Percentiles rank a stretch among this genome's conserved stretches.
These are phyloP conservation scores for Cecropterus lyciades DNA, from an alignment of 1,140 invertebrate genomes.

Conservation along the genomic window DNA sequence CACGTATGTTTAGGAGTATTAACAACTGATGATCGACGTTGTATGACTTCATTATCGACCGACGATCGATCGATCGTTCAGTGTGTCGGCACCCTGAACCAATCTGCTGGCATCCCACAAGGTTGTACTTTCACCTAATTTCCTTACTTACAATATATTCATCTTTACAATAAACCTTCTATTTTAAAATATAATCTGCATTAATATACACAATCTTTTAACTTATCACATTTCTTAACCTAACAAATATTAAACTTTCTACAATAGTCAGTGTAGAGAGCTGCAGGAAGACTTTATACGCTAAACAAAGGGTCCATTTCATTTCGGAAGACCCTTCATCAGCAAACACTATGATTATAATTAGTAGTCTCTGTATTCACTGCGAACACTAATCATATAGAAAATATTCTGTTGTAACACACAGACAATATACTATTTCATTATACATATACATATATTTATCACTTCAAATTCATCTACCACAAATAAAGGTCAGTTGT, in stretches of 20 bases:
- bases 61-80: too few species aligned
- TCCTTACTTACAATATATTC: constrained; percentile 30
- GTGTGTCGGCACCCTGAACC: too few species aligned
- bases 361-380: constrained; percentile 62
- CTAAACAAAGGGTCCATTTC: constrained; percentile 42
- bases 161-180: constrained; percentile 52
- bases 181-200: constrained; percentile 68
- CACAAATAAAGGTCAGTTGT: constrained; percentile 2
- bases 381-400: constrained; percentile 74
- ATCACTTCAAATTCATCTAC: constrained; percentile 30
- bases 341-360: constrained; percentile 60
- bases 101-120: constrained; percentile 15
- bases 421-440: constrained; percentile 33
- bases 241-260: constrained; percentile 72
- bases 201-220: constrained; percentile 62
- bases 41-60: too few species aligned
- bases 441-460: constrained; percentile 20
- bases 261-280: constrained; percentile 82
- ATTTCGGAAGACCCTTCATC: constrained; percentile 48
- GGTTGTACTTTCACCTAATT: background rate
- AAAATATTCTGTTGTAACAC: constrained; percentile 64
- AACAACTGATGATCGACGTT: too few species aligned
- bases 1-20: too few species aligned
- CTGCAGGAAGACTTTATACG: constrained; percentile 82
- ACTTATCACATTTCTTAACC: constrained; percentile 71